Evolutionary conservation across 1,140 invertebrate species (phyloP).

Genomic region (Plodia interpunctella): DNA sequence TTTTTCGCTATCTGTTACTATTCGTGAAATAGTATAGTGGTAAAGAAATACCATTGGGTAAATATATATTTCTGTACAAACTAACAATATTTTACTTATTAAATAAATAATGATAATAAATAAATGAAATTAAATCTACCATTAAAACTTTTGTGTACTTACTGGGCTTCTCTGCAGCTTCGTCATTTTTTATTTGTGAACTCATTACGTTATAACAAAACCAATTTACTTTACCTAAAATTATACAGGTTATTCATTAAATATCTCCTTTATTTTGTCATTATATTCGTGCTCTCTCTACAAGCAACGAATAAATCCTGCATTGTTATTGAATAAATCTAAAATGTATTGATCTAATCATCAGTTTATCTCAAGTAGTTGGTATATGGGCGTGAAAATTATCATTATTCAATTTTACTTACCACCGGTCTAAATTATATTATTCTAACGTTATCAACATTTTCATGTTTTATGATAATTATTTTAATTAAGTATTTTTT

Average conservation of each 20-base stretch:
- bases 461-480: too few relatives aligned
- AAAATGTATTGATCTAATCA: not conserved
- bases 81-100: not conserved
- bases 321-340: not conserved
- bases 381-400: not conserved
- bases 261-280: not conserved
- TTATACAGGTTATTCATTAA: too few relatives aligned
- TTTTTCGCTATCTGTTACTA: too few relatives aligned
- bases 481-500: too few relatives aligned
- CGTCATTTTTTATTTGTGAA: not conserved
- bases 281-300: not conserved
- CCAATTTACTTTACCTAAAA: too few relatives aligned
- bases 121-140: too few relatives aligned
- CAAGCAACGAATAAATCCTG: not conserved
- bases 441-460: too few relatives aligned
- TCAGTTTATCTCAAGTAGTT: not conserved
- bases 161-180: not conserved
- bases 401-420: too few relatives aligned
- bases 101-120: too few relatives aligned
- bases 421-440: too few relatives aligned
- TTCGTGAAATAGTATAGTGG: too few relatives aligned
- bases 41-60: too few relatives aligned
- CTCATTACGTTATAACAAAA: not conserved
- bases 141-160: not conserved
- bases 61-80: not conserved